Evolutionary conservation across 2,113 vertebrate genomes (phyloP).

Genomic region (Orycteropus afer): DNA sequence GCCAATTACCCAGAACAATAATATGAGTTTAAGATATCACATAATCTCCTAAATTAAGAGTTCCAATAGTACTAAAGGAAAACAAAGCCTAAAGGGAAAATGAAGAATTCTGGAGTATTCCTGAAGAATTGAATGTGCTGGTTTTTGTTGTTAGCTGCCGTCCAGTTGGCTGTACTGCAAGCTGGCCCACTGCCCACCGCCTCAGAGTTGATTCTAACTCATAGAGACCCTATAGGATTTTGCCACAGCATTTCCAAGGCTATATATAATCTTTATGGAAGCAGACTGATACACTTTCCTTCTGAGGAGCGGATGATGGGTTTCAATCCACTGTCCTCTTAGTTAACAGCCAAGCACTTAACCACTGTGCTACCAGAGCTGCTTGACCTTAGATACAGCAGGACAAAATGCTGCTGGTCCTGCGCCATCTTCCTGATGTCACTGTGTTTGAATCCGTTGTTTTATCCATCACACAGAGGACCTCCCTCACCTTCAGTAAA

Average conservation of each 20-base stretch:
- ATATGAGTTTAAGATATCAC: neutral
- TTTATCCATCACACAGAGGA: too few species aligned
- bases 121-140: neutral
- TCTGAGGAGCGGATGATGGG: neutral
- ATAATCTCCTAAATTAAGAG: neutral
- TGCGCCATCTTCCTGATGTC: too few species aligned
- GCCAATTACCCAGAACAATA: neutral
- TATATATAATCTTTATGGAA: neutral
- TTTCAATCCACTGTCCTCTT: neutral
- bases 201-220: neutral
- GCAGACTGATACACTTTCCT: neutral
- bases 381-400: neutral
- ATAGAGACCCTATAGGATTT: neutral
- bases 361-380: neutral
- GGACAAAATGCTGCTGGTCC: too few species aligned
- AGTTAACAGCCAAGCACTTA: too few species aligned
- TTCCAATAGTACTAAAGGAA: neutral
- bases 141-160: neutral
- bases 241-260: neutral
- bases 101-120: neutral
- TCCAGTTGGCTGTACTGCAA: neutral
- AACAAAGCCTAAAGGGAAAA: neutral
- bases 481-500: too few species aligned
- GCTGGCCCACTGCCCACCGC: neutral
- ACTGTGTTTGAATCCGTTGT: too few species aligned